Percentiles rank a stretch among this genome's conserved stretches.
These are phyloP conservation scores for Parazoanthus swiftii DNA, from an alignment of 92 coral and sea anemone species.

Conservation along the genomic window DNA sequence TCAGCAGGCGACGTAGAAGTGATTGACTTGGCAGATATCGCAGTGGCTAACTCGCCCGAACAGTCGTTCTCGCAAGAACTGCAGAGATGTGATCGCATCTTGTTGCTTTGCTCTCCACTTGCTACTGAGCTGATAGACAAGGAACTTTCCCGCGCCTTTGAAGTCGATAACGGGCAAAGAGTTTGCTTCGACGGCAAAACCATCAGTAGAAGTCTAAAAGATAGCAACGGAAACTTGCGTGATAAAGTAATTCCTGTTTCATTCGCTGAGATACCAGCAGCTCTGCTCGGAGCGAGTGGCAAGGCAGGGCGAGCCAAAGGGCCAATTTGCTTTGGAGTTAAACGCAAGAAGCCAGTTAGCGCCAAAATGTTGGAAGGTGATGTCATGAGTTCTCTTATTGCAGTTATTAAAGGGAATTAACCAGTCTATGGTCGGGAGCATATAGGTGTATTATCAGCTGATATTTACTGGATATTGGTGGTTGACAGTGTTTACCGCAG, in stretches of 20 bases:
- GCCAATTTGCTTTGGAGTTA: slow-evolving; percentile 64
- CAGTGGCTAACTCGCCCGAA: slow-evolving; percentile 34
- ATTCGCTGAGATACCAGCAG: slow-evolving; percentile 69
- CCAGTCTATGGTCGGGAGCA: background rate
- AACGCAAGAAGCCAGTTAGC: slow-evolving; percentile 60
- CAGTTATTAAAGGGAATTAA: slow-evolving; percentile 57
- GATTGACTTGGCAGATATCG: slow-evolving; percentile 64
- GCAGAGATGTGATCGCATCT: slow-evolving; percentile 54
- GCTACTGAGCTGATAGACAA: slow-evolving; percentile 73
- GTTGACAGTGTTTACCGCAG: background rate
- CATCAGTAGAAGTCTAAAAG: slow-evolving; percentile 56
- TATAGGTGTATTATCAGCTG: background rate
- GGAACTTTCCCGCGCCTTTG: slow-evolving; percentile 57
- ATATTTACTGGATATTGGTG: background rate
- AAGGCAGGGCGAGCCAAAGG: slow-evolving; percentile 43
- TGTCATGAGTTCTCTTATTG: slow-evolving; percentile 64
- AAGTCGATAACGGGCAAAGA: slow-evolving; percentile 57
- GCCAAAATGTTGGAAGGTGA: slow-evolving; percentile 75
- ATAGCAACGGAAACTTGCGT: slow-evolving; percentile 59
- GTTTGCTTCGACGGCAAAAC: slow-evolving; percentile 72
- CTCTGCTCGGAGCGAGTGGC: slow-evolving; percentile 46
- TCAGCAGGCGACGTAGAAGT: slow-evolving; percentile 59
- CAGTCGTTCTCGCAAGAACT: slow-evolving; percentile 53
- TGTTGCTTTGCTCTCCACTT: slow-evolving; percentile 63
- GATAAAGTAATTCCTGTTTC: slow-evolving; percentile 72